Evolutionary conservation across 2,113 vertebrate species (phyloP).

Genomic region (Thymallus thymallus): DNA sequence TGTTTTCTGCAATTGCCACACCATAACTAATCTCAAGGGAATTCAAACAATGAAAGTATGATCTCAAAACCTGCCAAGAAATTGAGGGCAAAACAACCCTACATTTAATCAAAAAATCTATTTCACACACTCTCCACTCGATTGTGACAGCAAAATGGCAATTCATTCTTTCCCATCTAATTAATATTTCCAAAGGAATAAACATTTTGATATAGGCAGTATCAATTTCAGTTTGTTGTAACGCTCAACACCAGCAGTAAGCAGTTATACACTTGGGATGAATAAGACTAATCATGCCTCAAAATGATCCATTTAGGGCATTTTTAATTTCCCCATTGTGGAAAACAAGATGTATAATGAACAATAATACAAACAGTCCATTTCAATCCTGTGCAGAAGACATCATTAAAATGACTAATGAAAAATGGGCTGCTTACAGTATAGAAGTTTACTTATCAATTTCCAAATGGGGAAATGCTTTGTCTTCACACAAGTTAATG

Average conservation of each 20-base stretch:
- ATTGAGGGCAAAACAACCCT: slow-evolving; percentile 28
- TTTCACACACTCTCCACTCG: slow-evolving; percentile 55
- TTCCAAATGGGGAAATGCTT: slow-evolving; percentile 67
- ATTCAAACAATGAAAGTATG: not conserved
- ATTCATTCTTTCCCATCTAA: slow-evolving; percentile 55
- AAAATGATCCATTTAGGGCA: slow-evolving; percentile 75
- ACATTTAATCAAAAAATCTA: slow-evolving; percentile 67
- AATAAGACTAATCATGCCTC: slow-evolving; percentile 78
- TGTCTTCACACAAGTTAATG: slow-evolving; percentile 65
- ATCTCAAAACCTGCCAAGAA: not conserved
- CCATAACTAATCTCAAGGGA: not conserved
- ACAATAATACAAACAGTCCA: slow-evolving; percentile 82
- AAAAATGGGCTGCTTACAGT: slow-evolving; percentile 73
- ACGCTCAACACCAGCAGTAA: slow-evolving; percentile 71
- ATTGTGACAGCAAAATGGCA: slow-evolving; percentile 73
- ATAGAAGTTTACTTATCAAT: slow-evolving; percentile 70
- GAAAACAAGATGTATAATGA: slow-evolving; percentile 79
- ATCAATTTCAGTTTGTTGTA: slow-evolving; percentile 72
- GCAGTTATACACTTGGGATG: slow-evolving; percentile 76
- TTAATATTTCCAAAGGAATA: slow-evolving; percentile 29
- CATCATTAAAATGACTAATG: slow-evolving; percentile 83
- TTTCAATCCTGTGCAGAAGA: slow-evolving; percentile 75
- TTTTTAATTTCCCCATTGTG: slow-evolving; percentile 78
- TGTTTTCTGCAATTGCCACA: slow-evolving; percentile 1
- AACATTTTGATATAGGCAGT: slow-evolving; percentile 67